Base-by-base conservation (phyloP, 2,888 invertebrate genomes). In the Patella ulyssiponensis region DNA sequence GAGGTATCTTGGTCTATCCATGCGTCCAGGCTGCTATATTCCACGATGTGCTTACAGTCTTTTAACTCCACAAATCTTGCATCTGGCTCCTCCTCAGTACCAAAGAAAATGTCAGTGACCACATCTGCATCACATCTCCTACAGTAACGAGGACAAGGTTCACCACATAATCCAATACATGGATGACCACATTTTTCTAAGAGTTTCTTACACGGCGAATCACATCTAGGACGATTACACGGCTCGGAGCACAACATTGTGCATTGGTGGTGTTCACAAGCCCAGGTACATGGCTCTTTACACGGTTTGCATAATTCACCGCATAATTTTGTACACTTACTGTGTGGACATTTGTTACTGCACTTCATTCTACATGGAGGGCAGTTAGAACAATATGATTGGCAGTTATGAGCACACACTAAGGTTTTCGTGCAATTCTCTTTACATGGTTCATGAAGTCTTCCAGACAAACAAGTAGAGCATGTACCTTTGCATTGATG, bases 111-210 rank as follows among this genome's bases (percentile, higher is more conserved):
- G 64, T 88, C 87, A 20, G 80, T 84, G 9, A 84, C 58, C 33
- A 71, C 82, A 3, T 88, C 86, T 44, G 84, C 73, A 72, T 93
- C 85, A 91, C 95, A 95, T 20, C 88, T 73, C 51, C 92, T 90
- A 91, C 95, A 95, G 75, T 94, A 85, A 54, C 90, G 90, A 20
- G 94, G 94, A 89, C 95, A 95, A 14, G 92, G 94, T 90, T 95
- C 95, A n/a, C 95, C 95, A 91, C 95, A 95, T 74, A 95, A 93
- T 17, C 95, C 95, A 87, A 94, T 93, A 91, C 95, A 88, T 11
- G 15, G 53, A 76, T 87, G 88, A 9, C 79, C 78, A 80, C 87
- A 87, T 3, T 23, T 52, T n/a, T n/a, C n/a, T 2, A 86, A 76
- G 44, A 23, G 23, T 72, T 82, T 75, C 12, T 56, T 56, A 74